A percentile compares a stretch with the other conserved stretches of the same genome.
phyloP scores from a whole-genome alignment of 1,140 invertebrate genomes.

The Dreissena rostriformis region DNA sequence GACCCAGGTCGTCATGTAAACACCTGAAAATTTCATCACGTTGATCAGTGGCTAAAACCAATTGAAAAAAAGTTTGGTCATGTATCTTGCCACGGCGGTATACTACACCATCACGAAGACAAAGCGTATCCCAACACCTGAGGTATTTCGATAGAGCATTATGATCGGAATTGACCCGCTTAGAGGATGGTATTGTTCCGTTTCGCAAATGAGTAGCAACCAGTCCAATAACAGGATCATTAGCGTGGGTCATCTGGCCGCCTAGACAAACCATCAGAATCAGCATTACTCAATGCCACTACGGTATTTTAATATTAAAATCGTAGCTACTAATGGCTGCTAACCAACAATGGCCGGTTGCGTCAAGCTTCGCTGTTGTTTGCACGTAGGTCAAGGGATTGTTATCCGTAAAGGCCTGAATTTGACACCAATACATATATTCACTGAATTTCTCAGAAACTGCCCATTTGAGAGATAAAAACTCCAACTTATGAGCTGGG shows the following conservation, averaged over 20 bases:
- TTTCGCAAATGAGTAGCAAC: background rate
- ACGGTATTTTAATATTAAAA: constrained; percentile 38
- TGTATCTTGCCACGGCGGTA: background rate
- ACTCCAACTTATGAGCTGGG: constrained; percentile 49
- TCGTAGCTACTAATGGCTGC: constrained; percentile 20
- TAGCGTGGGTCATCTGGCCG: background rate
- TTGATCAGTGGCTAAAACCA: background rate
- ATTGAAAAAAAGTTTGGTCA: background rate
- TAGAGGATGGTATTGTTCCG: background rate
- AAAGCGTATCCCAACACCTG: background rate
- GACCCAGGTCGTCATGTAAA: constrained; percentile 43
- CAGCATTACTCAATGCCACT: constrained; percentile 15
- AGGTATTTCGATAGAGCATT: background rate
- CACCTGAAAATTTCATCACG: background rate
- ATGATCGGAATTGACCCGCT: background rate
- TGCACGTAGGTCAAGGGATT: constrained; percentile 28
- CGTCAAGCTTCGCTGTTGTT: constrained; percentile 23
- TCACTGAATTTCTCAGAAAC: constrained; percentile 46
- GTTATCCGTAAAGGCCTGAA: constrained; percentile 30
- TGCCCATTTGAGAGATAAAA: constrained; percentile 46
- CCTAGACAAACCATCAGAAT: constrained; percentile 36
- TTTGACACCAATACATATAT: constrained; percentile 16
- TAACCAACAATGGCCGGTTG: constrained; percentile 41
- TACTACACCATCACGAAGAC: background rate
- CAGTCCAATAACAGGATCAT: background rate